Evolutionary conservation across 2,113 vertebrate genomes (phyloP).

Genomic region (Prunella fulvescens): DNA sequence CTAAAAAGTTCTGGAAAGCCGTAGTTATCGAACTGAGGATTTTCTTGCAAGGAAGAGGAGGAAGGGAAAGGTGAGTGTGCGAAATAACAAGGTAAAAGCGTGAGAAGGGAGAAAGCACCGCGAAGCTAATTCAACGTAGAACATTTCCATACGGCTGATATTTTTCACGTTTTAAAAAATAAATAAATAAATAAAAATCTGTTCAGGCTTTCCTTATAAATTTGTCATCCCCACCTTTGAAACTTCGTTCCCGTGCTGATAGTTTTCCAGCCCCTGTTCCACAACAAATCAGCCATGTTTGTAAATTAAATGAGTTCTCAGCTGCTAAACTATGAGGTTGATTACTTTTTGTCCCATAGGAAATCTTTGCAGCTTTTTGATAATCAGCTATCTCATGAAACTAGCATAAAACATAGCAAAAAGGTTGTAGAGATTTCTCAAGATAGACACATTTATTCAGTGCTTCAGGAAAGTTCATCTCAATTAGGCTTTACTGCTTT

Average conservation of each 20-base stretch:
- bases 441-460: neutral
- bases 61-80: neutral
- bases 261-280: neutral
- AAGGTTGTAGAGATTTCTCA: neutral
- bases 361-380: neutral
- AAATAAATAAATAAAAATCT: neutral
- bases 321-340: neutral
- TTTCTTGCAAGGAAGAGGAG: neutral
- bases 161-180: neutral
- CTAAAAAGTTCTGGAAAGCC: neutral
- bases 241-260: rapidly evolving
- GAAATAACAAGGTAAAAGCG: neutral
- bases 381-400: neutral
- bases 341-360: neutral
- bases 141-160: rapidly evolving
- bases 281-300: neutral
- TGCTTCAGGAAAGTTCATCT: neutral
- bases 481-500: neutral
- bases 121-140: neutral
- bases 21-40: neutral
- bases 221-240: neutral
- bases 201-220: neutral
- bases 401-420: neutral
- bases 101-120: neutral
- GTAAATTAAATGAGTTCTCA: neutral